A percentile compares a stretch with the other conserved stretches of the same genome.
phyloP scores from a whole-genome alignment of 2,113 vertebrate species.

The Elephas maximus region DNA sequence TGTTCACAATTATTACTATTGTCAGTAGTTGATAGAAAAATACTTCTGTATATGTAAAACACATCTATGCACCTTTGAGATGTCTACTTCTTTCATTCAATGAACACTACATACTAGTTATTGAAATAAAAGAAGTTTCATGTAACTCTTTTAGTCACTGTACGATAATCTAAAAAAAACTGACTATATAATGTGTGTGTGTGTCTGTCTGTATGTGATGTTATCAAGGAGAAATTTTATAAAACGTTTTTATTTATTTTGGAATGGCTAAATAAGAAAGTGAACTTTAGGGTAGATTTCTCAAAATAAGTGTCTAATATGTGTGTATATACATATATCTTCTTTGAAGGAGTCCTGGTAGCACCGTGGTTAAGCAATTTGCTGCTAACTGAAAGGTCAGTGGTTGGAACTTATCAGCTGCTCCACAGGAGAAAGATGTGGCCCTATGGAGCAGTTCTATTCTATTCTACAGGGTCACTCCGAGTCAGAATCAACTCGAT shows the following conservation, averaged over 20 bases:
- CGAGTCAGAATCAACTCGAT: background rate
- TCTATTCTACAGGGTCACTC: background rate
- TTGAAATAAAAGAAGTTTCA: background rate
- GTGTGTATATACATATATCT: no score
- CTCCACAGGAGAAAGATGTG: background rate
- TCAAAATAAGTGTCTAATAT: background rate
- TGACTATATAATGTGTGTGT: background rate
- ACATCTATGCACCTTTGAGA: background rate
- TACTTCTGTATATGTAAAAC: background rate
- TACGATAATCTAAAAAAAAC: background rate
- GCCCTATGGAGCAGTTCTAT: background rate
- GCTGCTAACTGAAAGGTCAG: background rate
- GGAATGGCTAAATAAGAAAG: background rate
- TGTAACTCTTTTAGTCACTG: background rate
- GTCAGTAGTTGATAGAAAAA: background rate
- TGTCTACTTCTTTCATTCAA: background rate
- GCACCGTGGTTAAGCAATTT: background rate
- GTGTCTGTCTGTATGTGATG: background rate
- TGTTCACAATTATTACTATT: background rate
- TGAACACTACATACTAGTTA: background rate
- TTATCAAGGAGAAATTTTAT: background rate
- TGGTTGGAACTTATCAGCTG: background rate
- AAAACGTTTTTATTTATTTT: conserved; percentile 2
- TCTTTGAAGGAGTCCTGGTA: background rate
- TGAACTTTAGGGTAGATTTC: background rate